Base-by-base conservation (phyloP, 2,113 vertebrate genomes). In the Varanus komodoensis region DNA sequence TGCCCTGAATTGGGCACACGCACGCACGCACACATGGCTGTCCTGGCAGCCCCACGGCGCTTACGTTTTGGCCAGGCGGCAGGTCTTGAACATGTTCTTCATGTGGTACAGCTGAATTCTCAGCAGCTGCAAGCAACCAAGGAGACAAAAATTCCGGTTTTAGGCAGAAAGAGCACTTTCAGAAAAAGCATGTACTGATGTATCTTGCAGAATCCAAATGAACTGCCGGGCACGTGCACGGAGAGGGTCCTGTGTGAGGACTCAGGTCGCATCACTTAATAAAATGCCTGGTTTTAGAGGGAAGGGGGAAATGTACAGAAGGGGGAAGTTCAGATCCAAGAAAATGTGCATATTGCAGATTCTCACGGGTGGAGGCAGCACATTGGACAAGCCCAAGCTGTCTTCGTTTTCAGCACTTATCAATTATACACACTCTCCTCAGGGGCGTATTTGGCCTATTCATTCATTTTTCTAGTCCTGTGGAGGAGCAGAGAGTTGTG, bases 21-120 rank as follows among this genome's bases (percentile, higher is more conserved):
- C 38, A 44, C 38, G 3, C 38, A 44, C 38, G 3, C 38, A 44
- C 38, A 1, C 38, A 44, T 44, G 38, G 3, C 14, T 17, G 12
- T 86, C 29, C 32, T 6, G 11, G 27, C 1, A 48, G 29, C 11
- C 14, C 44, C 8, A 15, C 0, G 0, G 68, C 34, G 95, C 99
- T 98, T 97, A 99, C 99, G 98, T 97, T 97, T 98, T 98, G 89
- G 99, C 98, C 71, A 99, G 95, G 14, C 99, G 98, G 91, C 99
- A 99, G 0, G 98, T 99, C 97, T 98, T 99, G 92, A 99, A 98
- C 96, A 99, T 98, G 94, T 99, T 99, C 97, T 99, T 99, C 98
- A 99, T 99, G 96, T 99, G 99, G 93, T 97, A 99, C 77, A 99
- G 97, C 94, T 99, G 98, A 92, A 98, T 95, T 89, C 99, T 97